Conservation (phyloP, 1,140 invertebrate genomes). For the Anastrepha ludens region DNA sequence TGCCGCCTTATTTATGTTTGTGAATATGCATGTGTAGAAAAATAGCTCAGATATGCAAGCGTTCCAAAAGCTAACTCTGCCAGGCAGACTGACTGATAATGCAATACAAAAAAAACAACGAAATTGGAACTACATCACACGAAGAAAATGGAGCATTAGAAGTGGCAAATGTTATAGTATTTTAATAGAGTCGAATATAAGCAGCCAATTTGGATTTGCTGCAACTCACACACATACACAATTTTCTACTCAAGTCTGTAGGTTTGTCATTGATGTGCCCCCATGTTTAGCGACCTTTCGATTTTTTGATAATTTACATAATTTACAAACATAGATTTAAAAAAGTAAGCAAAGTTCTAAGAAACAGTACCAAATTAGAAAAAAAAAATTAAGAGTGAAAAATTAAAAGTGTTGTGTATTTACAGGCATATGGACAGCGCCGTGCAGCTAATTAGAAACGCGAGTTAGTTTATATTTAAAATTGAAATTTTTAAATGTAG, state of each 20-base stretch:
- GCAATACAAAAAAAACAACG: conserved; percentile 5
- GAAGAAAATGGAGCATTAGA: neutral
- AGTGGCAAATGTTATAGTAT: conserved; percentile 10
- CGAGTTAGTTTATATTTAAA: too few relatives aligned
- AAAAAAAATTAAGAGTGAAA: too few relatives aligned
- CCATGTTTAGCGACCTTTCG: neutral
- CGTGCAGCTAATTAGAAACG: too few relatives aligned
- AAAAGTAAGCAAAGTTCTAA: neutral
- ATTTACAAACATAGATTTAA: neutral
- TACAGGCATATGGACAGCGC: too few relatives aligned
- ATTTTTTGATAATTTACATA: neutral
- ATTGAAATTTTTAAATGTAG: too few relatives aligned
- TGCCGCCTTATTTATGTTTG: too few relatives aligned
- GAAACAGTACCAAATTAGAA: neutral
- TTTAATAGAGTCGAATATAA: neutral
- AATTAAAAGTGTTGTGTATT: too few relatives aligned
- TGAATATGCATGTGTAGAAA: too few relatives aligned
- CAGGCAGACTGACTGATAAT: conserved; percentile 8
- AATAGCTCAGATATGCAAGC: too few relatives aligned
- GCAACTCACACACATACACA: neutral
- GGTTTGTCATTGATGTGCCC: neutral
- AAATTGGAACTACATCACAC: neutral
- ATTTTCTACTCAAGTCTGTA: neutral
- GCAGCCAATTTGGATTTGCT: neutral
- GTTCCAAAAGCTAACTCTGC: neutral